Evolutionary conservation across 2,888 invertebrate genomes (phyloP), one percentile per base, ranked within the genome.

Genomic region (Acleris laterana): DNA sequence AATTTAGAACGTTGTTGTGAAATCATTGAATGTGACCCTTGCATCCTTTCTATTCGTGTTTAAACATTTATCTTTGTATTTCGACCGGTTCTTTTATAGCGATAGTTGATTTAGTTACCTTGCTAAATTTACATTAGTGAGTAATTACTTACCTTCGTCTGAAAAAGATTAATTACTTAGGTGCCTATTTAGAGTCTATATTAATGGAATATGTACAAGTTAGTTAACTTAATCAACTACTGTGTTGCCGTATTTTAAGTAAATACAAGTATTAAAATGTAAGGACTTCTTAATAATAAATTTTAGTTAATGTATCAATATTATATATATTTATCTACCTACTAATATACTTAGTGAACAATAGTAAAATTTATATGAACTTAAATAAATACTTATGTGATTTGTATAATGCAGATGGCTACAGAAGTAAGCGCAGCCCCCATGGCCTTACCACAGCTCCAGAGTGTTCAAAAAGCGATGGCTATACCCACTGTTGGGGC

Each of bases 401-500:
- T 44, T 52, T 62, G 62, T 20, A 32, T 56, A 58, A 16, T 63
- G 17, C 66, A 90, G 88, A 93, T 92, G 92, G 90, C 90, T 25
- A 83, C 90, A 75, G 91, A 90, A 84, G 83, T 91, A 19, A 84
- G 85, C 72, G 69, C 82, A 70, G 77, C 85, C 25, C 84, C 85
- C 0, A 60, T 80, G 17, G 68, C 74, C 2, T 81, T 90, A 78
- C 79, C 85, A 0, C 89, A 88, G 73, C 73, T 94, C 70, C 93
- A 93, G 79, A 90, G 93, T 0, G 88, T 94, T 3, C 91, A 94
- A 79, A 93, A 94, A 75, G 93, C 90, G 20, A 88, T 93, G 85
- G 87, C 93, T 52, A 80, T 94, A 70, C 94, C 94, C 19, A 87
- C 94, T 20, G 93, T 94, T 3, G 94, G 89, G 22, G 94, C 93